Conservation (phyloP, 2,113 vertebrate genomes). For the Phasianus colchicus region DNA sequence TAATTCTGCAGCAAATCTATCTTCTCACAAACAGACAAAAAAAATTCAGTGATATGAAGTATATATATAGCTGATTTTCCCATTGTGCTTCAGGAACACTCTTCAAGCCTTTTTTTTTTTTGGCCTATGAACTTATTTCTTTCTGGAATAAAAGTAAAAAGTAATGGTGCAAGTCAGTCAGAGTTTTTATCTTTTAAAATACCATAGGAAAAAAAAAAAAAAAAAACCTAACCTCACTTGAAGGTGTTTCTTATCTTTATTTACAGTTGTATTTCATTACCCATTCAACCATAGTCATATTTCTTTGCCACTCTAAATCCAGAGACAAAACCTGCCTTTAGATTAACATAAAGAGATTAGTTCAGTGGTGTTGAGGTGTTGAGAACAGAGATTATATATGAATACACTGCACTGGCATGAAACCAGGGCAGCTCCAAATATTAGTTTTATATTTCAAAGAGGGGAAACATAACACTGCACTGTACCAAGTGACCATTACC, state of each 20-base stretch:
- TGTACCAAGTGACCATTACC: neutral
- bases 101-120: neutral
- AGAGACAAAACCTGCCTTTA: neutral
- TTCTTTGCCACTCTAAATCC: neutral
- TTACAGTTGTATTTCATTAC: neutral
- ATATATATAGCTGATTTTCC: neutral
- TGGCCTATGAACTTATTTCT: neutral
- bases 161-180: neutral
- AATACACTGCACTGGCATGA: neutral
- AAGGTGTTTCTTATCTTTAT: neutral
- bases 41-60: neutral
- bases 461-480: neutral
- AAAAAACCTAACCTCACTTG: neutral
- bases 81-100: neutral
- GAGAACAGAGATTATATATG: neutral
- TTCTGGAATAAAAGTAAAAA: neutral
- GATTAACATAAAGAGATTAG: neutral
- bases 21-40: neutral
- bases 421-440: neutral
- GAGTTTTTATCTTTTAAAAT: neutral
- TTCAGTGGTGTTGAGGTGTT: neutral
- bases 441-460: neutral
- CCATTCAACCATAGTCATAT: neutral
- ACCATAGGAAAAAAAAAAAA: neutral
- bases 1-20: neutral